Evolutionary conservation across 2,113 vertebrate genomes (phyloP), one percentile per base, ranked within the genome.

Genomic region (Lipotes vexillifer): DNA sequence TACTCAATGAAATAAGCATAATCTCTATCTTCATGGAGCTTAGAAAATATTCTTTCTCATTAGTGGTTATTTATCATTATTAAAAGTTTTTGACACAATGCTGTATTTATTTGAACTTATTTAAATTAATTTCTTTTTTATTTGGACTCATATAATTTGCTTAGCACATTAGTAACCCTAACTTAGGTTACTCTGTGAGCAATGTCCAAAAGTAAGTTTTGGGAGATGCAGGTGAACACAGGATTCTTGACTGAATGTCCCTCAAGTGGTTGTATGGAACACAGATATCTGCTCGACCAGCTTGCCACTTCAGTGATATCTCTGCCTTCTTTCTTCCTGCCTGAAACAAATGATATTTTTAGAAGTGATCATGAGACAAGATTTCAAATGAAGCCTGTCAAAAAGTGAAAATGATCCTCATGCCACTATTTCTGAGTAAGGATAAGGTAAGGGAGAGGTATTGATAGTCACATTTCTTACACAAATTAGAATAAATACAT

Each of bases 271-370:
- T 55, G 1, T 36, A 75, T 1, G 36, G 59, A 80, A 61, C 69
- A 88, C 63, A 86, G 23, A 33, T 66, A 29, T 68, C 8, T 80
- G 46, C 36, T 57, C n/a, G 41, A 41, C 27, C 23, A 61, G 71
- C 33, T 36, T 75, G 57, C 57, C 46, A 71, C 18, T 88, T 72
- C 46, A 69, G 11, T 92, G 63, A 49, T 8, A 57, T 44, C 20
- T 46, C 68, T 74, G 83, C 21, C 15, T 87, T 68, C 29, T 84
- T 80, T 80, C 44, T 92, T 74, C 13, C 6, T 91, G 52, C 46
- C 38, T 74, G 57, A 93, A 80, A 92, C 49, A 96, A 92, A 88
- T 75, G 33, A 44, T 80, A 49, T 69, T 84, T 94, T 94, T 44
- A 94, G 85, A 49, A 88, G 59, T 68, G 1, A 3, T 93, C 31